A percentile compares a stretch with the other conserved stretches of the same genome.
Evolutionary conservation across 1,140 invertebrate genomes (phyloP).

Genomic region (Bombus haemorrhoidalis): DNA sequence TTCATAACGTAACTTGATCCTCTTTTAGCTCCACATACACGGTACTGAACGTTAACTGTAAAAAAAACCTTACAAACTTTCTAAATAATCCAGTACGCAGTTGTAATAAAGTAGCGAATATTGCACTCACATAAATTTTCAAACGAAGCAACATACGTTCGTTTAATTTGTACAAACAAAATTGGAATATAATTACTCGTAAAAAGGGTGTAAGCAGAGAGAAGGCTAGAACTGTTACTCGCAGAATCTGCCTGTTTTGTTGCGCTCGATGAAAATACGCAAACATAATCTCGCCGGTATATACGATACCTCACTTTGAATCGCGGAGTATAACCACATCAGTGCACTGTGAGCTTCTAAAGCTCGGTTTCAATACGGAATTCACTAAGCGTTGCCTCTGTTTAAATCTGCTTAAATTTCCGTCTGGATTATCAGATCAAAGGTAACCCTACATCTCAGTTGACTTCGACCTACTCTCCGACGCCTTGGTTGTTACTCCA

Average conservation of each 20-base stretch:
- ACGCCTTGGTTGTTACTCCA: neutral
- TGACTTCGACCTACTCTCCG: conserved; percentile 2
- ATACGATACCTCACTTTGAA: neutral
- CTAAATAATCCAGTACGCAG: no score
- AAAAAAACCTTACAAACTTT: no score
- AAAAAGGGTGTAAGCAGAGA: no score
- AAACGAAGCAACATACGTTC: no score
- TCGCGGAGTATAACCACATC: conserved; percentile 5
- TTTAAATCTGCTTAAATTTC: conserved; percentile 40
- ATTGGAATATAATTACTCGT: no score
- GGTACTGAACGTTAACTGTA: no score
- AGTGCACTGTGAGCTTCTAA: neutral
- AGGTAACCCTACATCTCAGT: conserved; percentile 14
- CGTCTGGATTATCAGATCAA: conserved; percentile 36
- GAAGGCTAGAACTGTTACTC: no score
- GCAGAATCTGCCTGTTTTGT: neutral
- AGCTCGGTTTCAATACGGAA: conserved; percentile 28
- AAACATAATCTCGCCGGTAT: conserved; percentile 10
- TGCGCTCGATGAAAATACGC: neutral
- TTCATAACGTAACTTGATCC: no score
- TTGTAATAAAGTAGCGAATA: no score
- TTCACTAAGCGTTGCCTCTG: conserved; percentile 5
- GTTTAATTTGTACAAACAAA: no score
- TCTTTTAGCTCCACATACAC: no score
- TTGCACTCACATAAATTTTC: no score